Evolutionary conservation across 2,797 vertebrate species (phyloP).

Genomic region (Crenuchus spilurus): DNA sequence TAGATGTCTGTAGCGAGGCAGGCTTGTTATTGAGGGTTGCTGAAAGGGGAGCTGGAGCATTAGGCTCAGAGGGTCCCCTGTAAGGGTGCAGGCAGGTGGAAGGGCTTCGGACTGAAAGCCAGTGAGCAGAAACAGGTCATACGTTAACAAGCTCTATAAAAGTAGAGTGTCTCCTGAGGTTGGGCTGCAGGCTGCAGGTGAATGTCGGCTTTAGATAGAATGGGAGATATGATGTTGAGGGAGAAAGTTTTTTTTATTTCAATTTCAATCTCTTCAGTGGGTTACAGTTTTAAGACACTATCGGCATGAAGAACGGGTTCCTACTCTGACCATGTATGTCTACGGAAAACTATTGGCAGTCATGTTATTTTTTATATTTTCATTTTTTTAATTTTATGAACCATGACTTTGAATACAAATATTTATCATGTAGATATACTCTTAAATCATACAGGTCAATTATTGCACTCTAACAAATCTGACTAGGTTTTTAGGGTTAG

Average conservation of each 20-base stretch:
- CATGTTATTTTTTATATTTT: not conserved
- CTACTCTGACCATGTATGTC: not conserved
- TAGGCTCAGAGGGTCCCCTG: conserved; percentile 6
- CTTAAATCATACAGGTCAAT: too few relatives aligned
- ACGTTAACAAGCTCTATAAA: conserved; percentile 29
- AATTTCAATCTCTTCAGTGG: conserved; percentile 15
- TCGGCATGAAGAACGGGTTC: not conserved
- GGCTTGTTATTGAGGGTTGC: conserved; percentile 4
- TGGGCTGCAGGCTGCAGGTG: conserved; percentile 7
- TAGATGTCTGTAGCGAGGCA: not conserved
- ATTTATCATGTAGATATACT: too few relatives aligned
- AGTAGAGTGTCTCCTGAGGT: conserved; percentile 21
- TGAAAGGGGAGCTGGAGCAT: not conserved
- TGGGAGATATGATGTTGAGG: not conserved
- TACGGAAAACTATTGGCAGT: too few relatives aligned
- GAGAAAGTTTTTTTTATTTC: conserved; percentile 1
- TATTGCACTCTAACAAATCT: too few relatives aligned
- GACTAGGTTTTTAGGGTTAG: too few relatives aligned
- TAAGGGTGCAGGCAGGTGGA: conserved; percentile 21
- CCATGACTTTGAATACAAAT: too few relatives aligned
- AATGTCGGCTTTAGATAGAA: conserved; percentile 19
- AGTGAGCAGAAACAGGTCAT: conserved; percentile 27
- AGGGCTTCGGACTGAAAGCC: conserved; percentile 20
- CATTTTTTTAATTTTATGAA: too few relatives aligned
- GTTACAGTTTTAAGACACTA: conserved; percentile 7